Evolutionary conservation across 2,888 invertebrate genomes (phyloP), one percentile per base, ranked within the genome.

Genomic region (Nineta flava): DNA sequence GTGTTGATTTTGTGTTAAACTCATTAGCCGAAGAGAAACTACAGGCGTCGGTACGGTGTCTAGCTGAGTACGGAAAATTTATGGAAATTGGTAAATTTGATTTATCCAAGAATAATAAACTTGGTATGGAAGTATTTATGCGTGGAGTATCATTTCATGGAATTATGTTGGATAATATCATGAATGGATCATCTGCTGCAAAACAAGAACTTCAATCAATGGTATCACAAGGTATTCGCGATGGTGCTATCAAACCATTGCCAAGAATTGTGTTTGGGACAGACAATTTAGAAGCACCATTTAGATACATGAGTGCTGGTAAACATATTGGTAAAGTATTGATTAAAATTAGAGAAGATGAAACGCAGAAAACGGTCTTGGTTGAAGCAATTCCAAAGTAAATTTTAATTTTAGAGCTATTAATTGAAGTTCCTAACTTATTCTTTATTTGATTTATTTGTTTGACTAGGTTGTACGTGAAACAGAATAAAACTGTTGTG

Each of bases 1-100:
- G 94, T 52, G 95, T 96, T 5, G 87, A 97, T 66, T 68, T 94
- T 31, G 85, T 94, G 12, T 68, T 91, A 9, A 97, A 97, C 65
- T 94, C 93, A 0, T 68, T 97, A 42, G 80, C 94, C 1, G 94
- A 91, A 55, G 77, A 78, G 49, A 77, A 77, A 60, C 66, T 79
- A n/a, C 59, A 61, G 51, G 65, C 66, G 3, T 66, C 65, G 6
- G 58, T 64, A 1, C 55, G 66, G 9, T 67, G 66, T 55, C 54
- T 67, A 47, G 63, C 60, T 10, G 52, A 53, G 19, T 63, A 62
- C 43, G 66, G 79, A 43, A 63, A 75, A 26, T 80, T 80, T 65
- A 61, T 79, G 51, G 79, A 80, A 63, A 79, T 81, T 55, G 79
- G 80, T 52, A 79, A 79, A 63, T 76, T 71, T 59, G 79, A 80